A percentile compares a stretch with the other conserved stretches of the same genome.
Conservation (phyloP, 2,797 vertebrate species). For the Scyliorhinus canicula region DNA sequence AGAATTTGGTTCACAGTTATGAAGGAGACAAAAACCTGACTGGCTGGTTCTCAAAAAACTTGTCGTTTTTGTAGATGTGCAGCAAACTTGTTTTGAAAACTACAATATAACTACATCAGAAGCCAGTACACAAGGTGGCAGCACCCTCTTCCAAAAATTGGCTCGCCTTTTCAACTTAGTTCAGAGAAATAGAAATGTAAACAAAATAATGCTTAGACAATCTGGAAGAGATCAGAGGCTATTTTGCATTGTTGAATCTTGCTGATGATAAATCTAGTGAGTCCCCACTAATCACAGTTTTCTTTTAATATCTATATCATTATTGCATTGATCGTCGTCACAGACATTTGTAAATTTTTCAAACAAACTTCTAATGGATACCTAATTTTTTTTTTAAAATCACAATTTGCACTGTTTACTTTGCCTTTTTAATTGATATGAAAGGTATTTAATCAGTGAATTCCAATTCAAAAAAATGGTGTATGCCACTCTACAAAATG, state of each 20-base stretch:
- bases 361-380: neutral
- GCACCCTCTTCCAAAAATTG: neutral
- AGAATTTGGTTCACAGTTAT: neutral
- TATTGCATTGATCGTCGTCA: neutral
- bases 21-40: neutral
- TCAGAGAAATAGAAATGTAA: neutral
- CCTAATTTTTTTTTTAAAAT: neutral
- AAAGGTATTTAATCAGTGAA: conserved; percentile 16
- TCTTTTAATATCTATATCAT: conserved; percentile 23
- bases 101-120: neutral
- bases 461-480: conserved; percentile 9
- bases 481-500: neutral
- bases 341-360: conserved; percentile 11
- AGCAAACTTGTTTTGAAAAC: neutral
- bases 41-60: neutral
- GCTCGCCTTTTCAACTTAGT: neutral
- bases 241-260: neutral
- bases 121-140: neutral
- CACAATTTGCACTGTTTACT: neutral
- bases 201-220: neutral
- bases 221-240: neutral
- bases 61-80: neutral
- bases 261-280: neutral
- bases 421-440: conserved; percentile 15
- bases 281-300: neutral